Evolutionary conservation across 2,888 invertebrate species (phyloP).

Genomic region (Callimorpha dominula): DNA sequence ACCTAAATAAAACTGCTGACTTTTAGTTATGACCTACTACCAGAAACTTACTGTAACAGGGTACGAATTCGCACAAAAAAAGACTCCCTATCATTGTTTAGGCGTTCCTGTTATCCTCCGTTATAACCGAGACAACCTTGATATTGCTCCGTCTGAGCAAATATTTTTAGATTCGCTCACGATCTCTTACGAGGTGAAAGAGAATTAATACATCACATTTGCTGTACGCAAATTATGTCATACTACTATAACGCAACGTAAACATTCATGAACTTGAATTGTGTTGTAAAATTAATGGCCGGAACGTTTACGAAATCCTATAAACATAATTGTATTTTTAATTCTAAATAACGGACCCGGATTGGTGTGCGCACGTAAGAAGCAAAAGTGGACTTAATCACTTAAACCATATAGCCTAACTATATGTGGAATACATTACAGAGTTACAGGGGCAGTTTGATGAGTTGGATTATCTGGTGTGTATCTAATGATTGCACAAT

Average conservation of each 20-base stretch:
- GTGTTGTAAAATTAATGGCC: conserved; percentile 35
- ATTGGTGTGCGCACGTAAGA: neutral
- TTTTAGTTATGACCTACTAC: too few relatives aligned
- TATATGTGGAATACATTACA: too few relatives aligned
- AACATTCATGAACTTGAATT: conserved; percentile 61
- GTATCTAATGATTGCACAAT: too few relatives aligned
- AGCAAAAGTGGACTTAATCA: neutral
- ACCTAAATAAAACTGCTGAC: too few relatives aligned
- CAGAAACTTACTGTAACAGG: neutral
- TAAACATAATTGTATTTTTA: neutral
- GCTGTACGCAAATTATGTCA: conserved; percentile 67
- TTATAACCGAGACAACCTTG: conserved; percentile 72
- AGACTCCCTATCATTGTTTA: neutral
- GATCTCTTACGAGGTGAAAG: conserved; percentile 70
- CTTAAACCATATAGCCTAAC: too few relatives aligned
- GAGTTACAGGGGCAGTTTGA: too few relatives aligned
- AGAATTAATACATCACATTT: conserved; percentile 71
- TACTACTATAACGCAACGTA: conserved; percentile 61
- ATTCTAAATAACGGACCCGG: neutral
- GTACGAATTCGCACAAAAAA: too few relatives aligned
- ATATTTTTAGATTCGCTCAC: conserved; percentile 79
- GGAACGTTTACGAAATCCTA: conserved; percentile 11
- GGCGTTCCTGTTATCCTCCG: conserved; percentile 49
- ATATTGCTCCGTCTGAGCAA: conserved; percentile 74
- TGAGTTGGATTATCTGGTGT: too few relatives aligned